These are phyloP conservation scores for Cylas formicarius DNA, from an alignment of 1,140 invertebrate genomes.

Conservation along the genomic window DNA sequence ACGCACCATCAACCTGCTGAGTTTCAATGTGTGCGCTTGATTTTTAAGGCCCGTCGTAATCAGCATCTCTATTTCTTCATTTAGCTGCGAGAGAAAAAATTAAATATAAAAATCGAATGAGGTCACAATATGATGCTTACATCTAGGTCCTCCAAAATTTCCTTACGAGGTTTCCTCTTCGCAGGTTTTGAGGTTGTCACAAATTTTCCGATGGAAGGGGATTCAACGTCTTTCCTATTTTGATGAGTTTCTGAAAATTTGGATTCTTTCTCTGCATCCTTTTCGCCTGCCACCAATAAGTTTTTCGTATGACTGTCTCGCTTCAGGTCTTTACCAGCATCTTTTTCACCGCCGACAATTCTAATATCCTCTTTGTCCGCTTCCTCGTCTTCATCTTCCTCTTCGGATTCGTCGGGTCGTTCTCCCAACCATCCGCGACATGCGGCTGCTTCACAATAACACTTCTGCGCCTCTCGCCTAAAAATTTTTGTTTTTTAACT, in stretches of 20 bases:
- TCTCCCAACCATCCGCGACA: slow-evolving; percentile 93
- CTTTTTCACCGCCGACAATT: slow-evolving; percentile 3
- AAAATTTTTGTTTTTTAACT: slow-evolving; percentile 15
- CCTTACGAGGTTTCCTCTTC: slow-evolving; percentile 39
- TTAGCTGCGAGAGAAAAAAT: slow-evolving; percentile 50
- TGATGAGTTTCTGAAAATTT: slow-evolving; percentile 2
- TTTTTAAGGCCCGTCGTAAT: slow-evolving; percentile 73
- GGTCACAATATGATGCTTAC: slow-evolving; percentile 43
- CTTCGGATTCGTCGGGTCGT: slow-evolving; percentile 64
- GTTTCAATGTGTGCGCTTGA: slow-evolving; percentile 75
- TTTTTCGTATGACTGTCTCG: slow-evolving; percentile 36
- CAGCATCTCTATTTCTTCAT: slow-evolving; percentile 72
- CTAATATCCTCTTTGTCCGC: slow-evolving; percentile 38
- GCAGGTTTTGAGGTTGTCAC: slow-evolving; percentile 20
- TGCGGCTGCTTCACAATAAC: slow-evolving; percentile 79
- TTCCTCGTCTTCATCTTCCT: slow-evolving; percentile 51
- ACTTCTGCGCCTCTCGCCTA: slow-evolving; percentile 88
- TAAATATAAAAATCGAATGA: slow-evolving; percentile 14
- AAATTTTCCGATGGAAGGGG: no score
- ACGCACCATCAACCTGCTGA: slow-evolving; percentile 86
- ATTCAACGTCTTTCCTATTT: not conserved
- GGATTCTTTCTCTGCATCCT: slow-evolving; percentile 18
- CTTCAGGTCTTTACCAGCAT: slow-evolving; percentile 22
- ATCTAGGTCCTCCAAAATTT: slow-evolving; percentile 59
- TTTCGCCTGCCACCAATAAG: slow-evolving; percentile 13